A percentile compares a stretch with the other conserved stretches of the same genome.
phyloP scores from a whole-genome alignment of 30 jellyfish, hydroid and myxozoan species.

The Turritopsis rubra region DNA sequence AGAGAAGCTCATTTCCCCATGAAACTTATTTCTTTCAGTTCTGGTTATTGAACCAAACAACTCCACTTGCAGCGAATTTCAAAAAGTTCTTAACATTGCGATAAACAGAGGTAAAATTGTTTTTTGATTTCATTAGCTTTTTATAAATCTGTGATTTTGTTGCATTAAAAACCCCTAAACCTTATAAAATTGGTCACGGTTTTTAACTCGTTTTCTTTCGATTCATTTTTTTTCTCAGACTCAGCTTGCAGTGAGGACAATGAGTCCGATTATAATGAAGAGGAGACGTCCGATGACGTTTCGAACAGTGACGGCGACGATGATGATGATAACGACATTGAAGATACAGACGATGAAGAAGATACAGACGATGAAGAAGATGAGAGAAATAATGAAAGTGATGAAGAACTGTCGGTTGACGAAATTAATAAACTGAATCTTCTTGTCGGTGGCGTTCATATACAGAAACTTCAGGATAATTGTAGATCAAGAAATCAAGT shows the following conservation, averaged over 20 bases:
- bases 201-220: background rate
- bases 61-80: constrained; percentile 56
- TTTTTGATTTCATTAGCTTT: background rate
- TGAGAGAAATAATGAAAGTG: constrained; percentile 25
- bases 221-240: constrained; percentile 13
- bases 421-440: constrained; percentile 45
- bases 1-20: no score
- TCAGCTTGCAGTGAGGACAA: constrained; percentile 24
- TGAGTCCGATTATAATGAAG: constrained; percentile 35
- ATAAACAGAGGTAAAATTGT: constrained; percentile 12
- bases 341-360: constrained; percentile 26
- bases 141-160: background rate
- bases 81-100: constrained; percentile 33
- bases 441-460: constrained; percentile 57
- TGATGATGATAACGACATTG: constrained; percentile 33
- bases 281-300: constrained; percentile 29
- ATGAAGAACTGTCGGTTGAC: constrained; percentile 25
- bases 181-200: no score
- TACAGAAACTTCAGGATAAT: background rate
- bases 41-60: constrained; percentile 55
- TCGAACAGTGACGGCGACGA: constrained; percentile 35
- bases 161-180: background rate
- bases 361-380: constrained; percentile 14
- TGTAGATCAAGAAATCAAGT: background rate
- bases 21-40: no score